Evolutionary conservation across 1,140 invertebrate species (phyloP).

Genomic region (Penaeus japonicus): DNA sequence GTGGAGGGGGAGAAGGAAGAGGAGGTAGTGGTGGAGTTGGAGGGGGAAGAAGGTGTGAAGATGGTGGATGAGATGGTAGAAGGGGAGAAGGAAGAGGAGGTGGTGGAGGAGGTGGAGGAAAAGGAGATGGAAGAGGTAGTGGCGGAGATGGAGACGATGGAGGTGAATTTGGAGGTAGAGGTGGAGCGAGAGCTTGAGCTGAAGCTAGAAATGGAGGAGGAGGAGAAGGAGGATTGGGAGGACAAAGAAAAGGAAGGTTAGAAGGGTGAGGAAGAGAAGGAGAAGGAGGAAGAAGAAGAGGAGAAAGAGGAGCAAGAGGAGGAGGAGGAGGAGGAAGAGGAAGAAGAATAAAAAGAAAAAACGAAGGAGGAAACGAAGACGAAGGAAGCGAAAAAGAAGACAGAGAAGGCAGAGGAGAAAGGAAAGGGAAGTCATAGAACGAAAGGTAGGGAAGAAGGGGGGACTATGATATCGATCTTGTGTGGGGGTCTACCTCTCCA

Average conservation of each 20-base stretch:
- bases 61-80: not conserved
- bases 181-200: no score
- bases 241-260: not conserved
- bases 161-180: no score
- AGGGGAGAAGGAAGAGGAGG: not conserved
- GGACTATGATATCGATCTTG: no score
- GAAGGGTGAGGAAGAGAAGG: not conserved
- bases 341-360: not conserved
- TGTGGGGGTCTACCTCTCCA: no score
- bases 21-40: not conserved
- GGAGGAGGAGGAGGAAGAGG: not conserved
- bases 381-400: not conserved
- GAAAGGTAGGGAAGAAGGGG: not conserved
- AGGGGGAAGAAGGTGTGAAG: not conserved
- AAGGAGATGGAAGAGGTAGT: no score
- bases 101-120: not conserved
- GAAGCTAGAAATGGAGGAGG: no score
- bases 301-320: not conserved
- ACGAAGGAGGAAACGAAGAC: not conserved
- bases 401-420: not conserved
- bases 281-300: no score
- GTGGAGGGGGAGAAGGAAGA: no score
- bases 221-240: no score
- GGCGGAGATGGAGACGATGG: no score
- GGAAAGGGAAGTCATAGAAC: no score